Evolutionary conservation across 2,888 invertebrate species (phyloP).

Genomic region (Cyclophora albipunctata): DNA sequence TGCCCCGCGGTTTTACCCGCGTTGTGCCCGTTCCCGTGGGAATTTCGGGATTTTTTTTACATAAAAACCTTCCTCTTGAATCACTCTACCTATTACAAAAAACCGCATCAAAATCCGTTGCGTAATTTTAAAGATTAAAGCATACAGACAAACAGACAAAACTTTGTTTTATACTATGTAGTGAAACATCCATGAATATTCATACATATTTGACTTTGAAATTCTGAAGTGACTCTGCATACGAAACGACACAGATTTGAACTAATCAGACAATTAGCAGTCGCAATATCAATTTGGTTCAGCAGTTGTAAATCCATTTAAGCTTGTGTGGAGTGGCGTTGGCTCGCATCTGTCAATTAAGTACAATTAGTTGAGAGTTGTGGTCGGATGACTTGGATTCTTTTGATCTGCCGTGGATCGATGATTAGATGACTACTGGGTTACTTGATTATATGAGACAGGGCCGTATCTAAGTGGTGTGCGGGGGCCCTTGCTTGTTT

Average conservation of each 20-base stretch:
- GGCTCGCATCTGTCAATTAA: conserved; percentile 53
- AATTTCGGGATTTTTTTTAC: no score
- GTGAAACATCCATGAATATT: no score
- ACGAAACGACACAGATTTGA: conserved; percentile 28
- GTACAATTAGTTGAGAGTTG: conserved; percentile 47
- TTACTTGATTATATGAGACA: conserved; percentile 5
- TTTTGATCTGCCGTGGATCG: conserved; percentile 49
- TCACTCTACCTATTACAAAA: no score
- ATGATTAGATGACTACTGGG: conserved; percentile 26
- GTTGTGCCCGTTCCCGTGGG: no score
- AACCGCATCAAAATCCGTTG: no score
- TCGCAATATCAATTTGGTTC: conserved; percentile 38
- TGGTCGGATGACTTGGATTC: conserved; percentile 19
- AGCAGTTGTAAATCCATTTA: conserved; percentile 58
- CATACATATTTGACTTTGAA: no score
- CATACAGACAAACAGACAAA: no score
- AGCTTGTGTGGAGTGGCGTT: conserved; percentile 32
- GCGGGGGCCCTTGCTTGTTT: neutral
- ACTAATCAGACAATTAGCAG: conserved; percentile 34
- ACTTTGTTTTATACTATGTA: no score
- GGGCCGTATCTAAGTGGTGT: neutral
- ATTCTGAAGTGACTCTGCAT: no score
- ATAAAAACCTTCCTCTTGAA: no score
- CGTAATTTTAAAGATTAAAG: no score
- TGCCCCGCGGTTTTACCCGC: no score